Evolutionary conservation across 2,888 invertebrate species (phyloP), one percentile per base, ranked within the genome.

Genomic region (Sepiola atlantica): DNA sequence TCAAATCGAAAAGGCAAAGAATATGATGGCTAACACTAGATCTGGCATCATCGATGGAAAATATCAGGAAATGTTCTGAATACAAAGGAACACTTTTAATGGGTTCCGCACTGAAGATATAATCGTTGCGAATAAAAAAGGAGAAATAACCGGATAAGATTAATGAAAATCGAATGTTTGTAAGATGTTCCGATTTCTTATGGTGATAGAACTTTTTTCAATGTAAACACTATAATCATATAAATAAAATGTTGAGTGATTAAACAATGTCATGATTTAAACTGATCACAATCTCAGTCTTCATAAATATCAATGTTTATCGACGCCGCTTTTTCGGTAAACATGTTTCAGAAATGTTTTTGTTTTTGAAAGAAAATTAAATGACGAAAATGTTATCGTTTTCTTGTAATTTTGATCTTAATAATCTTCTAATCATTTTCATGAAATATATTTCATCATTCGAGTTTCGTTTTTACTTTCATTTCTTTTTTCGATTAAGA

Each of bases 31-130:
- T 4, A 77, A 77, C 77, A 77, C n/a, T 77, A n/a, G 77, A 77
- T 77, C 77, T 77, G 14, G 77, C n/a, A 77, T 77, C n/a, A 77
- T 77, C 77, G 77, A 77, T 77, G n/a, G n/a, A 77, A 77, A 77
- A 77, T 77, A n/a, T 77, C 77, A 77, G n/a, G n/a, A 77, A 77
- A 77, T 18, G n/a, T 77, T 77, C 14, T 77, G 77, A 77, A 77
- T 12, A 77, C 77, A 77, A 77, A 77, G 77, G n/a, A 77, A 77
- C n/a, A n/a, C 16, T 77, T 77, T n/a, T 77, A 77, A 77, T 77
- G n/a, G 77, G 77, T 32, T 77, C 77, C n/a, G n/a, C 12, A 16
- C 21, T 77, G n/a, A 77, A 77, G 77, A 77, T 77, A 77, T 77
- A 77, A 77, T 77, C 77, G n/a, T n/a, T 16, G 32, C 16, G 32